phyloP scores from a whole-genome alignment of 2,113 vertebrate genomes.

The Dissostichus mawsoni region DNA sequence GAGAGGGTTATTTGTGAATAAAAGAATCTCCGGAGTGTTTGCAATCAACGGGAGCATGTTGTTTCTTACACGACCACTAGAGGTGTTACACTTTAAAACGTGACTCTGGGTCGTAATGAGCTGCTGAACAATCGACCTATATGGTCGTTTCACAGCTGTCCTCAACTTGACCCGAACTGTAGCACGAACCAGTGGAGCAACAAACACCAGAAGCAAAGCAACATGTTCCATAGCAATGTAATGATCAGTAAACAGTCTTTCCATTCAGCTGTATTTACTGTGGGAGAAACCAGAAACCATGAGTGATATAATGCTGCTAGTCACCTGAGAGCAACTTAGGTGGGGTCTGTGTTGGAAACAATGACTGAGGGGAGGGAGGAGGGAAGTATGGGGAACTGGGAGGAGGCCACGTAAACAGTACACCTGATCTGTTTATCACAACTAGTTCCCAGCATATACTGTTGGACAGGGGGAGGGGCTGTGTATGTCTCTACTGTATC shows the following conservation, averaged over 20 bases:
- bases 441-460: too few relatives aligned
- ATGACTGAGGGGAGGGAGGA: not conserved
- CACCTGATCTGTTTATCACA: not conserved
- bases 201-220: slow-evolving; percentile 29
- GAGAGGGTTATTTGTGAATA: too few relatives aligned
- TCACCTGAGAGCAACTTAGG: slow-evolving; percentile 4
- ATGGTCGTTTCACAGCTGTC: slow-evolving; percentile 27
- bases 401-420: not conserved
- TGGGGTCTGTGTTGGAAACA: not conserved
- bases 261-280: not conserved
- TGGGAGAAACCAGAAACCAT: not conserved
- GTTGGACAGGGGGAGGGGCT: not conserved
- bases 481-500: not conserved
- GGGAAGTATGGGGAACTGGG: not conserved
- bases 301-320: not conserved
- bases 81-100: too few relatives aligned
- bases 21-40: too few relatives aligned
- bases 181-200: slow-evolving; percentile 36
- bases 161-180: slow-evolving; percentile 45
- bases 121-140: too few relatives aligned
- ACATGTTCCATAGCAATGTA: slow-evolving; percentile 23
- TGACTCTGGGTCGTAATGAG: too few relatives aligned
- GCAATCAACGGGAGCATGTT: too few relatives aligned
- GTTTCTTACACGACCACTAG: too few relatives aligned
- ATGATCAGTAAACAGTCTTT: not conserved